These are phyloP conservation scores for Palaemon carinicauda DNA, from an alignment of 1,140 invertebrate genomes.

Conservation along the genomic window DNA sequence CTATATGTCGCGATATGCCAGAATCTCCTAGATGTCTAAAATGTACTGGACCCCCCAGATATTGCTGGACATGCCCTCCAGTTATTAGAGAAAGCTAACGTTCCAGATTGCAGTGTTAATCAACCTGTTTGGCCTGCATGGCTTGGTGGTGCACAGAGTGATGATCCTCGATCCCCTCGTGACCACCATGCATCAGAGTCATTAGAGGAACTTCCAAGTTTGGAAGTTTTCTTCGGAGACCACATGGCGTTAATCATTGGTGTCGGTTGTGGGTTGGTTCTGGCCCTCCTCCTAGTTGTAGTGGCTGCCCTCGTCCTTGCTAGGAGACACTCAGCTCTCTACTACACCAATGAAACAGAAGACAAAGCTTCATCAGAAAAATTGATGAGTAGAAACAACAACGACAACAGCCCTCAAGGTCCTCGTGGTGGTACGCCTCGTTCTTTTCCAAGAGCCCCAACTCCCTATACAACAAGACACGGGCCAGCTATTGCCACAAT, in stretches of 20 bases:
- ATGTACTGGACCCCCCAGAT: slow-evolving; percentile 41
- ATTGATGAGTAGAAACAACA: slow-evolving; percentile 57
- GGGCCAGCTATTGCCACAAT: slow-evolving; percentile 29
- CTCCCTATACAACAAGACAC: no score
- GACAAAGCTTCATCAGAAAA: slow-evolving; percentile 64
- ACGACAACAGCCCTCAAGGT: slow-evolving; percentile 51
- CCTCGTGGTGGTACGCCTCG: slow-evolving; percentile 12
- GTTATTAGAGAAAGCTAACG: slow-evolving; percentile 22
- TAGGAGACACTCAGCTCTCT: slow-evolving; percentile 73
- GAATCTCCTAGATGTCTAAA: slow-evolving; percentile 44
- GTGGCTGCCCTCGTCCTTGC: slow-evolving; percentile 64
- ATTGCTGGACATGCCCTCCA: slow-evolving; percentile 25
- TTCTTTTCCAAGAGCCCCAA: neutral
- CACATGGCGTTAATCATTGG: slow-evolving; percentile 55
- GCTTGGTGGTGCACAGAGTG: slow-evolving; percentile 21
- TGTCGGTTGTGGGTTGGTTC: slow-evolving; percentile 54
- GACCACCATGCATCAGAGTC: neutral
- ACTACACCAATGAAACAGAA: slow-evolving; percentile 76
- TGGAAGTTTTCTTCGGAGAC: slow-evolving; percentile 47
- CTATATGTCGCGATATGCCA: slow-evolving; percentile 25
- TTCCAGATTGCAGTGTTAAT: slow-evolving; percentile 31
- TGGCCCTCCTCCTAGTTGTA: slow-evolving; percentile 63
- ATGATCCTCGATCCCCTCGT: slow-evolving; percentile 22
- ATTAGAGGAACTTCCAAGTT: neutral
- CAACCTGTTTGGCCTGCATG: slow-evolving; percentile 42